Conservation (phyloP, 2,888 invertebrate genomes). For the Psylliodes chrysocephalus region DNA sequence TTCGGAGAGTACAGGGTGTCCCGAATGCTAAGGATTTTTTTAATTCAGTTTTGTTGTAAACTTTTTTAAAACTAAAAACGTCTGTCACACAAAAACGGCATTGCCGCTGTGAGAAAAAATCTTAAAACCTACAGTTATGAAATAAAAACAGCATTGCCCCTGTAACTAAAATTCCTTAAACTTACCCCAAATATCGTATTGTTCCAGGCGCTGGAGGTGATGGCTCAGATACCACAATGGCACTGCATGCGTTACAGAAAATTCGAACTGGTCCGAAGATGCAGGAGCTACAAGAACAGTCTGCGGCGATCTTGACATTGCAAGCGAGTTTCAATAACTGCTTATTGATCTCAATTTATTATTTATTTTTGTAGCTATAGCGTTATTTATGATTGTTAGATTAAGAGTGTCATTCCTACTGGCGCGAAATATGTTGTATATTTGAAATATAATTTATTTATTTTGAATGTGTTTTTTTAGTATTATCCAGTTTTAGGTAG, state of each 20-base stretch:
- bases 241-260: constrained; percentile 85
- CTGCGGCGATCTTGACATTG: constrained; percentile 43
- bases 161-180: no score
- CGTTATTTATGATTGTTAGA: not conserved
- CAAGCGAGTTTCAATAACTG: constrained; percentile 2
- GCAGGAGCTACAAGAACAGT: constrained; percentile 77
- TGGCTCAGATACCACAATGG: constrained; percentile 85
- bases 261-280: constrained; percentile 80
- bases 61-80: no score
- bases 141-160: no score
- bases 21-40: no score
- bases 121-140: no score
- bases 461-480: not conserved
- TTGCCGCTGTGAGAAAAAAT: no score
- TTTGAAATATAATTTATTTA: not conserved
- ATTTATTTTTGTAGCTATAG: not conserved
- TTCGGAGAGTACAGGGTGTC: no score
- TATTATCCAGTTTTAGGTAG: not conserved
- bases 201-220: constrained; percentile 74
- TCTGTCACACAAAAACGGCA: no score
- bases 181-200: no score
- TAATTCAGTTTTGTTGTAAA: no score
- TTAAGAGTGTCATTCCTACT: not conserved
- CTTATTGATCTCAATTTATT: constrained; percentile 20
- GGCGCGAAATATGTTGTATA: not conserved